A percentile compares a stretch with the other conserved stretches of the same genome.
Evolutionary conservation across 2,113 vertebrate species (phyloP).

Genomic region (Microtus ochrogaster): DNA sequence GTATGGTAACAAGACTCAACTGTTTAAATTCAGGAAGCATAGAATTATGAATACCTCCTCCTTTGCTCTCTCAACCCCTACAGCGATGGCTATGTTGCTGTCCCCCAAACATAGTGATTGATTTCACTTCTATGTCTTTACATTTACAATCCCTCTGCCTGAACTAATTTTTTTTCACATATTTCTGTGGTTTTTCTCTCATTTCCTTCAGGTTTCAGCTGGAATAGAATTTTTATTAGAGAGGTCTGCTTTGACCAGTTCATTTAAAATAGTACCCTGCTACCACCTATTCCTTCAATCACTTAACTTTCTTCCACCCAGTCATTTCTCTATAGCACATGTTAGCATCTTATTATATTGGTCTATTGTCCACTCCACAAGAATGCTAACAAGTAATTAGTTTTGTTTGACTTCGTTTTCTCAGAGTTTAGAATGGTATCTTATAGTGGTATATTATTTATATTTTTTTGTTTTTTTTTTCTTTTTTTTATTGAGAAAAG

Average conservation of each 20-base stretch:
- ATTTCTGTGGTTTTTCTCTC: background rate
- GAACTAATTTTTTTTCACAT: background rate
- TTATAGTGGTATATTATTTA: background rate
- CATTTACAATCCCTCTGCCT: background rate
- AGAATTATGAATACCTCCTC: background rate
- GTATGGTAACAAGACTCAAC: background rate
- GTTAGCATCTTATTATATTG: background rate
- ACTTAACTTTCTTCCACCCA: background rate
- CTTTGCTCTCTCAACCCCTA: background rate
- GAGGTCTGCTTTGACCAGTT: background rate
- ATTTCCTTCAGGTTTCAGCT: background rate
- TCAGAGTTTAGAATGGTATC: background rate
- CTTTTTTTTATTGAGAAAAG: too few species aligned
- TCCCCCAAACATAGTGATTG: background rate
- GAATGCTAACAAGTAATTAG: background rate
- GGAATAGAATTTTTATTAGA: slow-evolving; percentile 1
- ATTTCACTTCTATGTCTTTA: background rate
- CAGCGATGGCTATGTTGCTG: background rate
- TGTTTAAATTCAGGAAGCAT: background rate
- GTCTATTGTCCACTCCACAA: background rate
- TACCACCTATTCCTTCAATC: background rate
- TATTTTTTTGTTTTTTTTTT: too few species aligned
- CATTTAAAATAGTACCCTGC: background rate
- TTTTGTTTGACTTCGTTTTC: background rate
- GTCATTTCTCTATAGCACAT: background rate